These are phyloP conservation scores for Atopsyche davidsoni DNA, from an alignment of 1,140 invertebrate genomes.

Conservation along the genomic window DNA sequence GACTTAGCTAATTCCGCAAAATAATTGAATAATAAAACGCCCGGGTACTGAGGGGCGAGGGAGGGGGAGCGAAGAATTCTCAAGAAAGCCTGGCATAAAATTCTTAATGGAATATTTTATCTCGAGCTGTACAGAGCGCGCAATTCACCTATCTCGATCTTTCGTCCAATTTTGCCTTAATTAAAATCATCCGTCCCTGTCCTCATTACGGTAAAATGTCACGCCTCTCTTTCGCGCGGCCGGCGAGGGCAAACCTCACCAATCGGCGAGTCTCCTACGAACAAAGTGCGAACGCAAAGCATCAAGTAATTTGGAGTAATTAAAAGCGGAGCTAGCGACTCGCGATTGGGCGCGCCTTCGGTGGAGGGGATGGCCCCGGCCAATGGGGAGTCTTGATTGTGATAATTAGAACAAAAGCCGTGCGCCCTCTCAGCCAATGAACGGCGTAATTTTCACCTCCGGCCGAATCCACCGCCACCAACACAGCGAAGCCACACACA, in stretches of 20 bases:
- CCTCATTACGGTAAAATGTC: background rate
- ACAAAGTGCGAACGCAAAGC: background rate
- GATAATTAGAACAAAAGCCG: constrained; percentile 31
- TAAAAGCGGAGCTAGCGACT: constrained; percentile 20
- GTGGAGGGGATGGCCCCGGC: constrained; percentile 13
- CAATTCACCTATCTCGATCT: too few species aligned
- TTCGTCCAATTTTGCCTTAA: too few species aligned
- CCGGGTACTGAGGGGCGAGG: too few species aligned
- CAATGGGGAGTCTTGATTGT: constrained; percentile 29
- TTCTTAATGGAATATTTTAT: too few species aligned
- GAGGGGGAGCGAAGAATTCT: too few species aligned
- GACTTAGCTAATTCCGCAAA: too few species aligned
- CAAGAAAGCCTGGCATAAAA: too few species aligned
- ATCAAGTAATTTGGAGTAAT: constrained; percentile 14
- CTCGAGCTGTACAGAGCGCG: too few species aligned
- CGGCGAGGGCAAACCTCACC: too few species aligned
- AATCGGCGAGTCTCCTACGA: too few species aligned
- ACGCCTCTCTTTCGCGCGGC: too few species aligned
- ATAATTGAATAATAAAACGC: too few species aligned
- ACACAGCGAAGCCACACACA: background rate
- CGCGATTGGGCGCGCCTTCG: constrained; percentile 7
- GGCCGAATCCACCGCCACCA: background rate
- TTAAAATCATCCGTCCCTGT: background rate
- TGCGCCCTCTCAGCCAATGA: constrained; percentile 12
- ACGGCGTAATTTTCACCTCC: constrained; percentile 6